Evolutionary conservation across 2,888 invertebrate genomes (phyloP), one percentile per base, ranked within the genome.

Genomic region (Chloromyia formosa): DNA sequence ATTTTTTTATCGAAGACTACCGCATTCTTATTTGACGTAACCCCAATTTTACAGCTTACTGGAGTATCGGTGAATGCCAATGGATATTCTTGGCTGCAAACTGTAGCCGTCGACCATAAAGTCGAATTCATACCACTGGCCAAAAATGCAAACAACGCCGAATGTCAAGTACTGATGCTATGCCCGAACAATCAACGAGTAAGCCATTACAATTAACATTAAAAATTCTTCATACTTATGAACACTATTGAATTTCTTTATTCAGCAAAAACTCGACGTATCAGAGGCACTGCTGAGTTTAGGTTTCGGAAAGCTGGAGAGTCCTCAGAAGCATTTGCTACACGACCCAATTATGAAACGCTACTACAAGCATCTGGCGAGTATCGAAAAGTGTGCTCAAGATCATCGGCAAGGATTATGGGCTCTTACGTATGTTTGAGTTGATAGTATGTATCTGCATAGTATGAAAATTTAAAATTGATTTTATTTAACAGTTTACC

Each of bases 31-130:
- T n/a, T n/a, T n/a, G n/a, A n/a, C n/a, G n/a, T 35, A 35, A 35
- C 27, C 27, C 27, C 27, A 35, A 35, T 35, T 35, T 35, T 35
- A 4, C 72, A 81, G 80, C 74, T 85, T 58, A 82, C 84, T 0
- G 85, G 85, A 1, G 80, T 85, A 4, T 77, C 79, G 1, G 82
- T 85, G 2, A 84, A 84, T 77, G 81, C 83, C 16, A 85, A 85
- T 77, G 85, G 85, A 1, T 82, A 81, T 72, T 82, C 85, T 0
- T 88, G 88, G 88, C 80, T 88, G 71, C 87, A 88, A 79, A 84
- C 84, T 66, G 82, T 88, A 61, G 81, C 86, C 4, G 80, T 83
- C 40, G 86, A 84, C 20, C 84, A 86, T 5, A 79, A 82, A 64
- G 81, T 88, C 27, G 83, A 82, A 77, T 86, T 87, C 77, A 78